These are phyloP conservation scores for Drosophila parthenogenetica DNA, from an alignment of 2,888 invertebrate species.

Conservation along the genomic window DNA sequence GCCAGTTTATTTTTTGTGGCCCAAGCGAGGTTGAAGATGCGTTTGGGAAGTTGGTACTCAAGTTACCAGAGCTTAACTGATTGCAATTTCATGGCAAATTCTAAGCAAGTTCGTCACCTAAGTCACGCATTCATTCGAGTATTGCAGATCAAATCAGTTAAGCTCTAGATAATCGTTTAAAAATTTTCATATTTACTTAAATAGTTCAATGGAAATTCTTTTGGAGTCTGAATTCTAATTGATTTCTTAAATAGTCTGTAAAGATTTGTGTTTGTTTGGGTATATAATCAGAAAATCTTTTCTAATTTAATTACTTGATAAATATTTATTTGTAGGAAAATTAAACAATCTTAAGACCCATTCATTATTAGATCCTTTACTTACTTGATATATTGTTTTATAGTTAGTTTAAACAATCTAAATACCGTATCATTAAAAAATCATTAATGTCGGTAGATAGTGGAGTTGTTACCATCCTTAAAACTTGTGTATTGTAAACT, in stretches of 20 bases:
- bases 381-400: too few relatives aligned
- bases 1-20: slow-evolving; percentile 12
- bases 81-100: slow-evolving; percentile 48
- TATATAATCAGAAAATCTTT: too few relatives aligned
- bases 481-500: slow-evolving; percentile 16
- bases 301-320: too few relatives aligned
- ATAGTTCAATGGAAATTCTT: not conserved
- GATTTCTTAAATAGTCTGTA: not conserved
- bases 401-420: too few relatives aligned
- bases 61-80: slow-evolving; percentile 55
- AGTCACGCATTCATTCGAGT: slow-evolving; percentile 33
- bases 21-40: slow-evolving; percentile 47
- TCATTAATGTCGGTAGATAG: not conserved
- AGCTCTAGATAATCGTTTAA: not conserved
- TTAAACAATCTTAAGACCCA: too few relatives aligned
- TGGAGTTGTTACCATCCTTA: slow-evolving; percentile 6
- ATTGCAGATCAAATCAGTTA: slow-evolving; percentile 3
- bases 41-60: slow-evolving; percentile 35
- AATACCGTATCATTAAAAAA: too few relatives aligned
- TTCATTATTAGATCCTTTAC: too few relatives aligned
- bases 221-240: not conserved
- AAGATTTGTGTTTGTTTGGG: too few relatives aligned
- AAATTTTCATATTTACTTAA: not conserved
- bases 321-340: too few relatives aligned
- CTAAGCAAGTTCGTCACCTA: slow-evolving; percentile 51